Evolutionary conservation across 2,113 vertebrate genomes (phyloP).

Genomic region (Ardeotis arabs): DNA sequence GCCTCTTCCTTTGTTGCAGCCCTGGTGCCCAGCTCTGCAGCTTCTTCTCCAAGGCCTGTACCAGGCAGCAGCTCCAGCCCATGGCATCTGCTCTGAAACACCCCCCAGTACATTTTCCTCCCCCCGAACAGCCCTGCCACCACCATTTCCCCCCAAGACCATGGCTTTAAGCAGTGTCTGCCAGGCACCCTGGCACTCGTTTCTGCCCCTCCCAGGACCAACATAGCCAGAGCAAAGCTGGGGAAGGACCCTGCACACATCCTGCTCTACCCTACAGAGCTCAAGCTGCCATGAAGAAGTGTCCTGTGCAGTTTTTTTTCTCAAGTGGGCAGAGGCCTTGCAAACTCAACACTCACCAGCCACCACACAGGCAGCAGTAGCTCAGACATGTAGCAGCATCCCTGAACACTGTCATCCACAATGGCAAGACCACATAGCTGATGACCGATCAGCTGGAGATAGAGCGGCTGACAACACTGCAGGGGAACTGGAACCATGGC

Average conservation of each 20-base stretch:
- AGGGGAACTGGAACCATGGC: neutral
- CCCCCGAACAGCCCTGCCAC: neutral
- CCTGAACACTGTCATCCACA: fast-evolving
- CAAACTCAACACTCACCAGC: neutral
- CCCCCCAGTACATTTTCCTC: neutral
- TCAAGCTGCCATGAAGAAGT: neutral
- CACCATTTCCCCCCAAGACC: neutral
- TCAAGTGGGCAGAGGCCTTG: neutral
- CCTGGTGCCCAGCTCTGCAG: neutral
- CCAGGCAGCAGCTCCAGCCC: neutral
- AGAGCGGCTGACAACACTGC: neutral
- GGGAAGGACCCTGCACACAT: neutral
- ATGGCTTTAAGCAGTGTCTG: neutral
- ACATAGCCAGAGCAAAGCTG: neutral
- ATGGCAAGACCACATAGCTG: neutral
- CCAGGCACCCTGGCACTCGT: neutral
- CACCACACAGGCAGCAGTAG: neutral
- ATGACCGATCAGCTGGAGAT: neutral
- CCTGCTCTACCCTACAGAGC: neutral
- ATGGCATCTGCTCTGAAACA: neutral
- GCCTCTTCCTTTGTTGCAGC: neutral
- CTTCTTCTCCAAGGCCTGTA: neutral
- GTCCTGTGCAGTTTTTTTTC: fast-evolving
- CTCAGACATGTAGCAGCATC: neutral
- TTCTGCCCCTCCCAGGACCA: neutral